phyloP scores from a whole-genome alignment of 1,140 invertebrate species.

The Drosophila nebulosa region DNA sequence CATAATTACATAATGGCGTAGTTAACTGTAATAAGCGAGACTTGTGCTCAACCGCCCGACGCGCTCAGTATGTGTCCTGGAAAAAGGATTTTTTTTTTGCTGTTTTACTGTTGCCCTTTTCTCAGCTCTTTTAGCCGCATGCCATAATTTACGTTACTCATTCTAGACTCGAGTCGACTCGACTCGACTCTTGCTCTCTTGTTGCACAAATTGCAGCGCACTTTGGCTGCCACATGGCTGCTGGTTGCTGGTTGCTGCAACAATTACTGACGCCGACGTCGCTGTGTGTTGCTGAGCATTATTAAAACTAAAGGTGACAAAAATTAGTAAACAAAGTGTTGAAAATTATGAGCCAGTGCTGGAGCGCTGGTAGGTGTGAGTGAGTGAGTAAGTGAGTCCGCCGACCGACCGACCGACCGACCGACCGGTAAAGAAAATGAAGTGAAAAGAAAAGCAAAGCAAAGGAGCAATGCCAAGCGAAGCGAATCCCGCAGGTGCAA shows the following conservation, averaged over 20 bases:
- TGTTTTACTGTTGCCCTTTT: conserved; percentile 26
- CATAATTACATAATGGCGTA: conserved; percentile 78
- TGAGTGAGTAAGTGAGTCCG: neutral
- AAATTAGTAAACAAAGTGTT: conserved; percentile 79
- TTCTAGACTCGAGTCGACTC: conserved; percentile 2
- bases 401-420: neutral
- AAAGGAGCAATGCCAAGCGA: neutral
- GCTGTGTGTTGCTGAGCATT: conserved; percentile 59
- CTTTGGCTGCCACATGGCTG: conserved; percentile 53
- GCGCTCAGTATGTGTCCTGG: conserved; percentile 72
- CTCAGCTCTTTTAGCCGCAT: conserved; percentile 49
- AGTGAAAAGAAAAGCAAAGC: neutral
- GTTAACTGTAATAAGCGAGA: conserved; percentile 78
- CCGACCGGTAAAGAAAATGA: neutral
- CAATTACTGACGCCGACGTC: conserved; percentile 53
- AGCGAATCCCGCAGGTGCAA: conserved; percentile 35
- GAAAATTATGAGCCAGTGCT: conserved; percentile 68
- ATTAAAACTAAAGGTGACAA: conserved; percentile 78
- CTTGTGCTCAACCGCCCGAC: conserved; percentile 51
- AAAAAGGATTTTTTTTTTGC: conserved; percentile 56
- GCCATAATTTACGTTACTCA: conserved; percentile 49
- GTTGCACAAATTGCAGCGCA: conserved; percentile 63
- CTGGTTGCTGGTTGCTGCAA: conserved; percentile 34
- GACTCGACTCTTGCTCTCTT: conserved; percentile 47
- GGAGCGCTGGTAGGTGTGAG: conserved; percentile 35